Evolutionary conservation across 2,797 vertebrate genomes (phyloP).

Genomic region (Gambelia wislizenii): DNA sequence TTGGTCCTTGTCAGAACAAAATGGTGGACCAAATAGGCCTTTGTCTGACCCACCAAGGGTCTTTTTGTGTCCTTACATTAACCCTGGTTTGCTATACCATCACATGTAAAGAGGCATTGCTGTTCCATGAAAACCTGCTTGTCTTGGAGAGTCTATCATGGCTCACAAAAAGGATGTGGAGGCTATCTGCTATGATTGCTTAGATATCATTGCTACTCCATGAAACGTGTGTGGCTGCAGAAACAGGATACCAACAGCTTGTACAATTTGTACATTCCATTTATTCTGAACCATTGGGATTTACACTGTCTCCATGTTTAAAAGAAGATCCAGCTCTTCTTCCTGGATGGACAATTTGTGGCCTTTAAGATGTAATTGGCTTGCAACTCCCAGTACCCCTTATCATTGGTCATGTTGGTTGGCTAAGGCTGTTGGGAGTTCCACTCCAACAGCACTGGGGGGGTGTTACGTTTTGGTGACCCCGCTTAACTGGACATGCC

Average conservation of each 20-base stretch:
- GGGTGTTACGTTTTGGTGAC: too few relatives aligned
- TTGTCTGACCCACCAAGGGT: too few relatives aligned
- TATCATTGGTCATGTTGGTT: too few relatives aligned
- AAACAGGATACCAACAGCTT: background rate
- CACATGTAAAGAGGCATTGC: too few relatives aligned
- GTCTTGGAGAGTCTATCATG: background rate
- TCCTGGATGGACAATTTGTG: background rate
- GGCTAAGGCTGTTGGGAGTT: too few relatives aligned
- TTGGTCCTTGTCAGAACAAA: too few relatives aligned
- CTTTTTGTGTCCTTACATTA: too few relatives aligned
- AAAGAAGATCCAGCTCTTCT: background rate
- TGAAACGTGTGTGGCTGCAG: background rate
- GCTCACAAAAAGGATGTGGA: background rate
- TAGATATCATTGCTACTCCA: background rate
- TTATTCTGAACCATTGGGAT: background rate
- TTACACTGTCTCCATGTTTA: background rate
- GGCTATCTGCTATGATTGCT: background rate
- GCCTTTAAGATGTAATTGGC: too few relatives aligned
- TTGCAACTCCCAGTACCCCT: too few relatives aligned
- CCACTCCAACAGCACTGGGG: too few relatives aligned
- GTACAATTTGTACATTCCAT: background rate
- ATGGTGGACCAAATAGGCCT: too few relatives aligned
- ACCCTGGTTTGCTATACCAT: too few relatives aligned
- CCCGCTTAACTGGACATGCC: background rate
- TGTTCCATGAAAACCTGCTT: background rate